These are phyloP conservation scores for Sturmia bella DNA, from an alignment of 2,888 invertebrate species.

Conservation along the genomic window DNA sequence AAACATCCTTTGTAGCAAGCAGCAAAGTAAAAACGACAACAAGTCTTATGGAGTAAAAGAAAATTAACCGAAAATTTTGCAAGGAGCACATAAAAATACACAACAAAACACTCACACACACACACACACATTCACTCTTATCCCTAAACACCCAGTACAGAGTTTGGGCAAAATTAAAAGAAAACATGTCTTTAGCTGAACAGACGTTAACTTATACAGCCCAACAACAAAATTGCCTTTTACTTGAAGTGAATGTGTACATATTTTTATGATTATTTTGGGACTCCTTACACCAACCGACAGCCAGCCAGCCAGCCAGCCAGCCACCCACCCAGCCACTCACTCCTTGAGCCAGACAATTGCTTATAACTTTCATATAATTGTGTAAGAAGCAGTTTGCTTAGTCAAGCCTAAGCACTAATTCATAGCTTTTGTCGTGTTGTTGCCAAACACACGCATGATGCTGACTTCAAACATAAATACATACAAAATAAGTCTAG, in stretches of 20 bases:
- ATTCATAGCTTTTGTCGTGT: conserved; percentile 56
- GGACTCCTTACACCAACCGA: conserved; percentile 45
- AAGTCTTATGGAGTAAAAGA: conserved; percentile 51
- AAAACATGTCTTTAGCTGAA: conserved; percentile 41
- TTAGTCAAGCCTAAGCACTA: conserved; percentile 55
- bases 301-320: not conserved
- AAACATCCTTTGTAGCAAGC: conserved; percentile 10
- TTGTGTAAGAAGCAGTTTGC: conserved; percentile 39
- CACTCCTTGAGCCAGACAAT: not conserved
- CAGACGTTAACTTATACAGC: conserved; percentile 17
- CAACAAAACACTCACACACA: not conserved
- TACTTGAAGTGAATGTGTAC: not conserved
- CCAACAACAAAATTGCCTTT: conserved; percentile 27
- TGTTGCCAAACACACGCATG: conserved; percentile 19
- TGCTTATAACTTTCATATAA: conserved; percentile 10
- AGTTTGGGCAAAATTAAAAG: conserved; percentile 9
- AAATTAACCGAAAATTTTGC: conserved; percentile 55
- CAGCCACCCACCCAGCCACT: not conserved
- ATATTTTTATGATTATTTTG: conserved; percentile 32
- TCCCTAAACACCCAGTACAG: not conserved
- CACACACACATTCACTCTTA: not conserved
- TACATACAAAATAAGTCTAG: not conserved
- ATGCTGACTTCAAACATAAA: not conserved
- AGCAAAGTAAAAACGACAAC: conserved; percentile 4
- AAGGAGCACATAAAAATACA: conserved; percentile 24